Evolutionary conservation across 2,888 invertebrate genomes (phyloP).

Genomic region (Hartigia nigra): DNA sequence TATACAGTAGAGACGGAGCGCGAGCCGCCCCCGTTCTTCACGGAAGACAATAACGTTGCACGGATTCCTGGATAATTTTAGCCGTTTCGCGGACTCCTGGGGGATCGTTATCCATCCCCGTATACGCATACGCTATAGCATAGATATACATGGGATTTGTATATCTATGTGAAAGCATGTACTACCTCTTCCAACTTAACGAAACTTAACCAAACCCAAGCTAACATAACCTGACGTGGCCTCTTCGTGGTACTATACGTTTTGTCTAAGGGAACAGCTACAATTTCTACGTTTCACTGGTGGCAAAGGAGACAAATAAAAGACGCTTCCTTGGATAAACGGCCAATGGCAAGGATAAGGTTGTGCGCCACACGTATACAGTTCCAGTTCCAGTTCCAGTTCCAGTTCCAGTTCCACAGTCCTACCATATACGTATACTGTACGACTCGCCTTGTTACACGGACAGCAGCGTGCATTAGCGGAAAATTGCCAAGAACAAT

Average conservation of each 20-base stretch:
- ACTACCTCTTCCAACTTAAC: not conserved
- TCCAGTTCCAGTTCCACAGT: not conserved
- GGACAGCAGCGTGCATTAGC: not conserved
- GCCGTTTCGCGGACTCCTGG: not conserved
- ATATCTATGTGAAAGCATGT: not conserved
- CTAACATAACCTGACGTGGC: not conserved
- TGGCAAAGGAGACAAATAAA: not conserved
- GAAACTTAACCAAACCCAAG: not conserved
- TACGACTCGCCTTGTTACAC: not conserved
- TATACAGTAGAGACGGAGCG: not conserved
- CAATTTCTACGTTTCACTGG: not conserved
- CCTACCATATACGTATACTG: not conserved
- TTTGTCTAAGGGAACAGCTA: not conserved
- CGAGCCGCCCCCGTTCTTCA: not conserved
- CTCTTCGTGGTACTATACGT: not conserved
- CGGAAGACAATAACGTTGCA: not conserved
- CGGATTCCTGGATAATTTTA: not conserved
- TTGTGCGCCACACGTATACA: not conserved
- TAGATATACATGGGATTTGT: not conserved
- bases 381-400: too few species aligned
- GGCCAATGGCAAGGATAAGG: not conserved
- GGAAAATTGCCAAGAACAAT: not conserved
- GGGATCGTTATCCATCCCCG: not conserved
- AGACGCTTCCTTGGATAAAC: not conserved
- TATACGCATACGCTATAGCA: not conserved